Base-by-base conservation (phyloP, 1,140 invertebrate species). In the Drosophila ficusphila region DNA sequence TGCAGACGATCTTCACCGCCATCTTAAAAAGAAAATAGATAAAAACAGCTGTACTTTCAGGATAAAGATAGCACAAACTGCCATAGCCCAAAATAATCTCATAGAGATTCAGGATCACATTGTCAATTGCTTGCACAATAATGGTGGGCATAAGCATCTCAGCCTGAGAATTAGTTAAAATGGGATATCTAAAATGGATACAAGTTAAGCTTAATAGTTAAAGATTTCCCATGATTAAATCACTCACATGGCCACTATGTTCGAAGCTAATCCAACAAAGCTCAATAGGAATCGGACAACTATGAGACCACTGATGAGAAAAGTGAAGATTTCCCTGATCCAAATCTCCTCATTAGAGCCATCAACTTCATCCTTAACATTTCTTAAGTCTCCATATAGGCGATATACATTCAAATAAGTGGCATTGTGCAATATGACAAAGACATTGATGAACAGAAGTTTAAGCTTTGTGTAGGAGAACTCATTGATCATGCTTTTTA, bases 241-340 rank as follows among this genome's bases (percentile, higher is more conserved):
- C 6, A 70, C 86, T 85, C 41, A 91, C 90, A 90, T 72, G n/a
- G 89, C 89, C 19, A 91, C 68, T 12, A 90, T 58, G 21, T 85
- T 78, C 1, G 85, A 57, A 1, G 70, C 72, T 4, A 91, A 38
- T 6, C 68, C 75, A 12, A 85, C 2, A 38, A 90, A 83, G 34
- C 76, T 75, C 5, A 89, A n/a, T 0, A 75, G 1, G 29, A 88
- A 90, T 8, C 82, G 74, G n/a, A 75, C 36, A 5, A 88, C 19
- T 1, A 88, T 48, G 0, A 88, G 33, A 5, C 36, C 39, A 7
- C 61, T 61, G 36, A 88, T 57, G 0, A 88, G 60, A 3, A 71
- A 57, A 16, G 39, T 57, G 14, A 88, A 88, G 19, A 75, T 16
- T 25, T 88, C 69, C 4, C 49, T 44, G 7, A 78, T 42, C 82